Evolutionary conservation across 2,888 invertebrate species (phyloP), one percentile per base, ranked within the genome.

Genomic region (Mythimna vitellina): DNA sequence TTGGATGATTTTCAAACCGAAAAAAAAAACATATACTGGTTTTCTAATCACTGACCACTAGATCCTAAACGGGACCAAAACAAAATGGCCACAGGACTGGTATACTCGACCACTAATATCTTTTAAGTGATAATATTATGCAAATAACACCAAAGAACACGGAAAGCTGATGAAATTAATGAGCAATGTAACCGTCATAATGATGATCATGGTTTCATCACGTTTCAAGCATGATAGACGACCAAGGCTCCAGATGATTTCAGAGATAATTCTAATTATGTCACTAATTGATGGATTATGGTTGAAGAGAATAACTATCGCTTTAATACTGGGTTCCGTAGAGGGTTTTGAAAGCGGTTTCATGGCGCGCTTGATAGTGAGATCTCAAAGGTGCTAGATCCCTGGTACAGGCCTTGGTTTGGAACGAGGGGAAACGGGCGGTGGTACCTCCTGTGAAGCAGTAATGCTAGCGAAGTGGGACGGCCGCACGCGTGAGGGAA

Each of bases 171-270:
- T 61, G 72, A 72, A 82, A 78, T 46, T 17, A 38, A 22, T 3
- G 2, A 22, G 5, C 22, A n/a, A 35, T 38, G 2, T 8, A 54
- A 29, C 49, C 25, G n/a, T 38, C 35, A 70, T 51, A 12, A 25
- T 76, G 51, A 65, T 58, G 29, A 76, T 4, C 58, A 70, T 12
- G 1, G 17, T 78, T 69, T 77, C 70, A 57, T 70, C 78, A 78
- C 46, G 12, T 25, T 62, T 22, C 10, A 4, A 53, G 61, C 65
- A 65, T 80, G 82, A 58, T 51, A 57, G 53, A 57, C 58, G 51
- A 56, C 83, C 86, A 86, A 87, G 87, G 85, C 79, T 87, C 32
- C 42, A 42, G 62, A 35, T 71, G 58, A 56, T 63, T 66, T 65
- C 63, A 67, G 57, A 68, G 65, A 65, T 82, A 73, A 73, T 68